Conservation (phyloP, 2,797 vertebrate genomes). For the Nasua narica region DNA sequence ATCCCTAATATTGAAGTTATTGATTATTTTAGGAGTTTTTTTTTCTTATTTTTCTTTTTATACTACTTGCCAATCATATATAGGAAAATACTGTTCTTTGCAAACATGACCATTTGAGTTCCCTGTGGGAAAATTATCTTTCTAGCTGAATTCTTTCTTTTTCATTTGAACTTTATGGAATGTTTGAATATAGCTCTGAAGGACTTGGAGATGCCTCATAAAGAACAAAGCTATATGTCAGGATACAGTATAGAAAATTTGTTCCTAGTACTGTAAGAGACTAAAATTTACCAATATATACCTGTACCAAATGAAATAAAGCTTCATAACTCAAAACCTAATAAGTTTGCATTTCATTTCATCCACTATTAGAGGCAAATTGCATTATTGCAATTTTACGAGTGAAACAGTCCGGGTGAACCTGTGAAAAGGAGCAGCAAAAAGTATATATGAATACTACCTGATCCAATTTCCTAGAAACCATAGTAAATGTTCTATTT, state of each 20-base stretch:
- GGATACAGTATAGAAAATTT: neutral
- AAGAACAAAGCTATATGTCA: neutral
- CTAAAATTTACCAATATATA: neutral
- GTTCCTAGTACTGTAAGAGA: neutral
- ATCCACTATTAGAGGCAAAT: neutral
- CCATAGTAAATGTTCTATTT: conserved; percentile 77
- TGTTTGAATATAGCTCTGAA: neutral
- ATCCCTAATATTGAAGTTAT: neutral
- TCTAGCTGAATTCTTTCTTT: neutral
- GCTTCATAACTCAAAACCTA: neutral
- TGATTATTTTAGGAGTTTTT: neutral
- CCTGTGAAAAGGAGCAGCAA: conserved; percentile 9
- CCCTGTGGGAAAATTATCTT: neutral
- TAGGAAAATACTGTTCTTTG: neutral
- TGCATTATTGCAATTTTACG: neutral
- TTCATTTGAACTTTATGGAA: neutral
- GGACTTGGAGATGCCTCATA: neutral
- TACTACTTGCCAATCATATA: neutral
- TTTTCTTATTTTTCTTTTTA: neutral
- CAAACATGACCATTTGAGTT: neutral
- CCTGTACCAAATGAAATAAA: neutral
- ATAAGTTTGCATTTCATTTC: conserved; percentile 1
- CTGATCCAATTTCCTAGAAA: conserved; percentile 70
- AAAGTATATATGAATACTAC: neutral
- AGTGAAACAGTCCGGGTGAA: neutral